Percentiles rank a stretch among this genome's conserved stretches.
phyloP scores from a whole-genome alignment of 1,140 invertebrate genomes.

The Homarus americanus region DNA sequence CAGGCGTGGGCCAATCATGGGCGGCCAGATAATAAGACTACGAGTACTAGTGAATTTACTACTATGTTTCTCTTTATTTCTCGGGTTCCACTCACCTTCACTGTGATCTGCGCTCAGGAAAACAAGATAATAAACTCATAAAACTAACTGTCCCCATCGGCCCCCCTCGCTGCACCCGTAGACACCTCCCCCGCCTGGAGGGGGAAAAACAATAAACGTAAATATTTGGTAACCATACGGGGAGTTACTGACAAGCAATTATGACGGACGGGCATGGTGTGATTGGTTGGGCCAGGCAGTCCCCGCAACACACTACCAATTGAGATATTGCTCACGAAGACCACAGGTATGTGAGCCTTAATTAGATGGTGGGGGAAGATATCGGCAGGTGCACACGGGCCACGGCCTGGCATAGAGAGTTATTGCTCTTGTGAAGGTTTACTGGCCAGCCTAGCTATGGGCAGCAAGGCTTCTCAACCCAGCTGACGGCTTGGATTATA shows the following conservation, averaged over 20 bases:
- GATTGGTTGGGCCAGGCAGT: constrained; percentile 6
- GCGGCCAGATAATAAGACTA: constrained; percentile 15
- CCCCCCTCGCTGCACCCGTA: too few relatives aligned
- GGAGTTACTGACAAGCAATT: constrained; percentile 14
- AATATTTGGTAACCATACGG: not conserved
- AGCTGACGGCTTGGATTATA: not conserved
- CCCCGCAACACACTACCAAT: constrained; percentile 43
- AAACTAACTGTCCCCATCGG: not conserved
- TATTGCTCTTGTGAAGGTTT: not conserved
- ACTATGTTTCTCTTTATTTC: not conserved
- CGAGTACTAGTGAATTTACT: not conserved
- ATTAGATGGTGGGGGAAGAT: constrained; percentile 33
- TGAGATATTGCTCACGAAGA: constrained; percentile 60
- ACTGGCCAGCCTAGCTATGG: constrained; percentile 5
- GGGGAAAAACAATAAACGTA: not conserved
- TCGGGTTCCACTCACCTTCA: not conserved
- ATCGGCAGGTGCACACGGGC: not conserved
- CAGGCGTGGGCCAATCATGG: constrained; percentile 32
- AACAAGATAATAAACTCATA: not conserved
- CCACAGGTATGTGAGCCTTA: constrained; percentile 53
- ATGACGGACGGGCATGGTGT: constrained; percentile 7
- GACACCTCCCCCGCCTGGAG: too few relatives aligned
- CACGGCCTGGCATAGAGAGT: not conserved
- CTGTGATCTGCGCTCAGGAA: not conserved
- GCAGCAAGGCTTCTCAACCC: not conserved